Base-by-base conservation (phyloP, 2,797 vertebrate species). In the Champsocephalus gunnari region DNA sequence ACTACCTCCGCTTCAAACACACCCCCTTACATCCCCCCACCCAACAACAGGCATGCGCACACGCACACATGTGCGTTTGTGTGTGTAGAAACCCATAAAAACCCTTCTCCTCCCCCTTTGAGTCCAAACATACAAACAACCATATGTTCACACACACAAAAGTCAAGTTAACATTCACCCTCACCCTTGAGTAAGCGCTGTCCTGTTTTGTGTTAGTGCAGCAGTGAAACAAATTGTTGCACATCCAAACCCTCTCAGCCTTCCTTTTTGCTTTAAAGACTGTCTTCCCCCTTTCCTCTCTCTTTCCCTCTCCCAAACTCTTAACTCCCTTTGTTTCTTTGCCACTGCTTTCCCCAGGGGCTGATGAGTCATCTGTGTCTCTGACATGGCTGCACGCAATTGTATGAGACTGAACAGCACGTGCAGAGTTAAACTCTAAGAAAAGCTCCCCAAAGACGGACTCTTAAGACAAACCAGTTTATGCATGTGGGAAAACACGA, bases 161-260 rank as follows among this genome's bases (percentile, higher is more conserved):
- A 75, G 45, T 44, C 41, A 65, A 58, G 66, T 69, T 70, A 44
- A 66, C 62, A 38, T 67, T 57, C 45, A 14, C 72, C 75, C 71
- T 58, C 19, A 60, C 65, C 62, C 67, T 54, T 45, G 77, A 71
- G 49, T 57, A 50, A 86, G 63, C 1, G 13, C 54, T 47, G 73
- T 84, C 48, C 90, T 92, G 91, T 84, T 92, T 92, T 89, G 84
- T 17, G 82, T 93, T 92, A 92, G 83, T 8, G 66, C 62, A 53
- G 73, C 79, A 87, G 58, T 63, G 69, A 83, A 83, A 84, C 75
- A 79, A 88, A 81, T 50, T 74, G 66, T 80, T 77, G 79, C 74
- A 81, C 87, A 83, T 87, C 77, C 76, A 79, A 73, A 72, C 75
- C 19, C 70, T 71, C 53, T 19, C 71, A 60, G 41, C 71, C 70